A percentile compares a stretch with the other conserved stretches of the same genome.
These are phyloP conservation scores for Selenia dentaria DNA, from an alignment of 2,888 invertebrate species.

Conservation along the genomic window DNA sequence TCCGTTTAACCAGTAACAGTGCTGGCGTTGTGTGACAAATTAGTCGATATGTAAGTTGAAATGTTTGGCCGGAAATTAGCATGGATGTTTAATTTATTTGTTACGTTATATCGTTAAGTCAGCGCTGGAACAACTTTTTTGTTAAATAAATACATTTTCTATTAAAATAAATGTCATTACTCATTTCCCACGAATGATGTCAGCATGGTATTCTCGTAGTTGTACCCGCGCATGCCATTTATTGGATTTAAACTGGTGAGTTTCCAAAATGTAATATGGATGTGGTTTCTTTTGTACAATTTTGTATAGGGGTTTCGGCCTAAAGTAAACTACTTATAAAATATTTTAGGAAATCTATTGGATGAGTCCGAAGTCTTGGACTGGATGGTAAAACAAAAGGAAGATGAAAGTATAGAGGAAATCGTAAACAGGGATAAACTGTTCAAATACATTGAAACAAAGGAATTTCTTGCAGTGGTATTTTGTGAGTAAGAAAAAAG, in stretches of 20 bases:
- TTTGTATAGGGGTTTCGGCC: constrained; percentile 50
- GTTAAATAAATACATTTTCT: constrained; percentile 82
- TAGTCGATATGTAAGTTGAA: constrained; percentile 72
- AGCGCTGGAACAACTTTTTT: constrained; percentile 73
- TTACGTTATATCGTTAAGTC: constrained; percentile 78
- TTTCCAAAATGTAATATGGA: constrained; percentile 75
- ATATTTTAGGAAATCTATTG: constrained; percentile 80
- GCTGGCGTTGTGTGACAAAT: constrained; percentile 69
- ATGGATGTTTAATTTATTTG: constrained; percentile 78
- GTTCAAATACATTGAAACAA: constrained; percentile 93
- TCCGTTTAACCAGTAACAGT: constrained; percentile 47
- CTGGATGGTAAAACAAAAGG: constrained; percentile 96
- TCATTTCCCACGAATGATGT: constrained; percentile 79
- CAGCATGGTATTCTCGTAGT: constrained; percentile 80
- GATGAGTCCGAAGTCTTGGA: constrained; percentile 93
- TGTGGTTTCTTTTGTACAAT: constrained; percentile 75
- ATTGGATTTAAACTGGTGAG: constrained; percentile 80
- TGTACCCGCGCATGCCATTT: constrained; percentile 76
- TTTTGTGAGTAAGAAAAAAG: constrained; percentile 96
- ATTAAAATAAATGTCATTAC: constrained; percentile 70
- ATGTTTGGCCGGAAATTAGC: constrained; percentile 77
- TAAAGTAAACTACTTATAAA: constrained; percentile 51
- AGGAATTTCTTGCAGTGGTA: constrained; percentile 95
- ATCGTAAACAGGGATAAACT: constrained; percentile 91
- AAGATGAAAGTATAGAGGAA: constrained; percentile 96